These are phyloP conservation scores for Morone saxatilis DNA, from an alignment of 2,113 vertebrate species.

Conservation along the genomic window DNA sequence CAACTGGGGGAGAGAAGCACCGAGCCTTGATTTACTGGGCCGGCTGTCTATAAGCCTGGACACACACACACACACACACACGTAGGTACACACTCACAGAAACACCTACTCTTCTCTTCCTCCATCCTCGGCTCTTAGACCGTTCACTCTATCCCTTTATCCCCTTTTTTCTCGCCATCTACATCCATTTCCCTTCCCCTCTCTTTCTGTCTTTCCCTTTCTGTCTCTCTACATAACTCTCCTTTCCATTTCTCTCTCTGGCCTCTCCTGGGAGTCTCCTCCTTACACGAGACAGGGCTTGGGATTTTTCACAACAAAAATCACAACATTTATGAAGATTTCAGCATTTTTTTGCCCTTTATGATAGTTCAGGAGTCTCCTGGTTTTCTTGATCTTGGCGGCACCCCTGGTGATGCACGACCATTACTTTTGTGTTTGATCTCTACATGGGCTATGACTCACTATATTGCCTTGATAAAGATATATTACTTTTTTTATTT, in stretches of 20 bases:
- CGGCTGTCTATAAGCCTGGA: conserved; percentile 59
- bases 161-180: conserved; percentile 37
- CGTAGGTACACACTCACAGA: conserved; percentile 14
- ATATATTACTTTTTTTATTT: not conserved
- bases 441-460: not conserved
- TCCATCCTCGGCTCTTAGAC: conserved; percentile 40
- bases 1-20: conserved; percentile 72
- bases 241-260: conserved; percentile 49
- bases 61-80: conserved; percentile 38
- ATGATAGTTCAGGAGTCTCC: too few relatives aligned
- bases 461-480: not conserved
- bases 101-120: conserved; percentile 43
- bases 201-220: conserved; percentile 25
- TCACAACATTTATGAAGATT: too few relatives aligned
- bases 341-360: too few relatives aligned
- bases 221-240: conserved; percentile 35
- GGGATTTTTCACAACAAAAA: not conserved
- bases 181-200: conserved; percentile 41
- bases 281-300: conserved; percentile 24
- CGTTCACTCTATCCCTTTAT: conserved; percentile 40
- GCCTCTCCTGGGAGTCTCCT: conserved; percentile 53
- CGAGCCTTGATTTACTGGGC: conserved; percentile 72
- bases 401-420: not conserved
- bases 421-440: not conserved
- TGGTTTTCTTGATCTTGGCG: not conserved